These are phyloP conservation scores for Eupithecia vulgata DNA, from an alignment of 2,888 invertebrate genomes.

Conservation along the genomic window DNA sequence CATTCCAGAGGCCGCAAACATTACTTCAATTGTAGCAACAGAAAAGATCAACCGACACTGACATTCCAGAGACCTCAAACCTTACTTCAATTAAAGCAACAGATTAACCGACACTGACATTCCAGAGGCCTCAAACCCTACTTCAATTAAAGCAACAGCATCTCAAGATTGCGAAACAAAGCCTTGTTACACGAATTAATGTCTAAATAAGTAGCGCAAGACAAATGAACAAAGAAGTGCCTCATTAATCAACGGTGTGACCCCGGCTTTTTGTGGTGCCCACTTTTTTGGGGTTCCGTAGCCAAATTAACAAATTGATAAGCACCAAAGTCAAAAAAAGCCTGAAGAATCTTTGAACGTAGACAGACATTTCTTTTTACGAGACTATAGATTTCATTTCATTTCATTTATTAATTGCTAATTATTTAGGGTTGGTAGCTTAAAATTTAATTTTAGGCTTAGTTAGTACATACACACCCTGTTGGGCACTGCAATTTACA, in stretches of 20 bases:
- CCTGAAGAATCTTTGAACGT: too few relatives aligned
- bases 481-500: too few relatives aligned
- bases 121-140: too few relatives aligned
- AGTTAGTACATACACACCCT: too few relatives aligned
- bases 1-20: too few relatives aligned
- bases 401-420: too few relatives aligned
- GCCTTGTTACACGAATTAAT: conserved; percentile 63
- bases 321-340: neutral
- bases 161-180: conserved; percentile 43
- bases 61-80: too few relatives aligned
- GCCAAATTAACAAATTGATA: neutral
- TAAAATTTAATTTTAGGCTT: too few relatives aligned
- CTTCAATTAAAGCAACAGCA: conserved; percentile 31
- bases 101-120: conserved; percentile 1
- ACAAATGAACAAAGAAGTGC: conserved; percentile 67
- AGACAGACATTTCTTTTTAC: too few relatives aligned
- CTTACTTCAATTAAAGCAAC: conserved; percentile 27
- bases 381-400: too few relatives aligned
- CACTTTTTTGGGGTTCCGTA: conserved; percentile 11
- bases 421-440: too few relatives aligned
- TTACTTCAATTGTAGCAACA: conserved; percentile 29
- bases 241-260: conserved; percentile 67
- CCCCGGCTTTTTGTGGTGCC: conserved; percentile 46
- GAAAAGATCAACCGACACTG: neutral
- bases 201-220: conserved; percentile 63